Conservation (phyloP, 2,888 invertebrate genomes). For the Junonia oenone region DNA sequence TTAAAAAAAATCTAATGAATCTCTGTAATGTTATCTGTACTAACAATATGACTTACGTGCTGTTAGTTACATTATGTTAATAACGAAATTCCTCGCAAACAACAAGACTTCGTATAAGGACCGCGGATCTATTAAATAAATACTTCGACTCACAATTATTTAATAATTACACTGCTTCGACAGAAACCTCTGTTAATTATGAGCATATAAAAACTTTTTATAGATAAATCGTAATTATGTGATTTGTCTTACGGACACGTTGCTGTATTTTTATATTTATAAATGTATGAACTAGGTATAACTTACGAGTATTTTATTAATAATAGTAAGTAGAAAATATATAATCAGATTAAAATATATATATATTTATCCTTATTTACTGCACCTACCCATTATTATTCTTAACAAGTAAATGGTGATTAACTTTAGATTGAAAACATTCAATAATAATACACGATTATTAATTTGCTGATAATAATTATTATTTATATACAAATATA, state of each 20-base stretch:
- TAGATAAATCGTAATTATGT: slow-evolving; percentile 3
- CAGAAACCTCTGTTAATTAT: slow-evolving; percentile 3
- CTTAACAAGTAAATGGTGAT: too few species aligned
- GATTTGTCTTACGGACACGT: slow-evolving; percentile 7
- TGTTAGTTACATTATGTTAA: neutral
- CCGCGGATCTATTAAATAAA: slow-evolving; percentile 11
- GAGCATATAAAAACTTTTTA: neutral
- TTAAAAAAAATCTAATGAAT: neutral
- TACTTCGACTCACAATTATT: slow-evolving; percentile 18
- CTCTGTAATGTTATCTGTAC: neutral
- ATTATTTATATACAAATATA: neutral
- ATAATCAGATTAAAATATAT: too few species aligned
- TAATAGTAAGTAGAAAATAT: too few species aligned
- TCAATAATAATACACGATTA: too few species aligned
- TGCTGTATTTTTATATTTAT: neutral
- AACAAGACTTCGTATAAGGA: slow-evolving; percentile 12
- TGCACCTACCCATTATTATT: too few species aligned
- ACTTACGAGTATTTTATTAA: too few species aligned
- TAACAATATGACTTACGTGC: neutral
- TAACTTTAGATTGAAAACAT: too few species aligned
- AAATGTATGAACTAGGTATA: too few species aligned
- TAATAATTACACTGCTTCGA: slow-evolving; percentile 16
- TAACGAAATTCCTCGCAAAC: slow-evolving; percentile 9
- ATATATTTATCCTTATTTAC: too few species aligned
- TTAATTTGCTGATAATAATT: too few species aligned